A percentile compares a stretch with the other conserved stretches of the same genome.
Evolutionary conservation across 2,797 vertebrate genomes (phyloP).

Genomic region (Zalophus californianus): DNA sequence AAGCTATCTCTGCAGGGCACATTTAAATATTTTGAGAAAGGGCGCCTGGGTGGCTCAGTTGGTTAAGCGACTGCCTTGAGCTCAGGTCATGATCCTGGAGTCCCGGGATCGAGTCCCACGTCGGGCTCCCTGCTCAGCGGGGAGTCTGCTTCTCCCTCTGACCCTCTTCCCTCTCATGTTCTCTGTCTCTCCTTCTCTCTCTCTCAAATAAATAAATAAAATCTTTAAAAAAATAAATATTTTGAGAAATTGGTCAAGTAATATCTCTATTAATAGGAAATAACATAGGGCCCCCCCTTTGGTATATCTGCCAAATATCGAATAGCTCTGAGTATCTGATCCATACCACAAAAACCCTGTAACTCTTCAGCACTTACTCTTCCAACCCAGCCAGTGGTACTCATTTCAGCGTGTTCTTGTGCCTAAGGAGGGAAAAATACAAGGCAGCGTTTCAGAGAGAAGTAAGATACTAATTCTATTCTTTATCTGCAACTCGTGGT

Average conservation of each 20-base stretch:
- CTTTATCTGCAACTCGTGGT: neutral
- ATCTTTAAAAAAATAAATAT: neutral
- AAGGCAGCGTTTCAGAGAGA: conserved; percentile 71
- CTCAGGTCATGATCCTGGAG: no score
- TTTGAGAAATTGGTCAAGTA: neutral
- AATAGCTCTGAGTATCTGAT: neutral
- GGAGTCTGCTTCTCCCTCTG: no score
- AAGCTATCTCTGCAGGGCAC: neutral
- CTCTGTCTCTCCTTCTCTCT: no score
- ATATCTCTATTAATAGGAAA: neutral
- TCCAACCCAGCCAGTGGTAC: conserved; percentile 96
- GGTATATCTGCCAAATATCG: neutral
- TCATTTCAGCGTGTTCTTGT: conserved; percentile 89
- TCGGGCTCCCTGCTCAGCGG: no score
- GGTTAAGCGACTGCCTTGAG: no score
- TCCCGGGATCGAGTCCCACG: no score
- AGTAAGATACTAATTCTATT: neutral
- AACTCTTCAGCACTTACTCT: conserved; percentile 91
- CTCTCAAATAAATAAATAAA: no score
- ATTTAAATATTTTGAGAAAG: conserved; percentile 15
- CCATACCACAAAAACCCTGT: neutral
- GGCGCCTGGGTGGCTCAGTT: no score
- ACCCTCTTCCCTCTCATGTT: no score
- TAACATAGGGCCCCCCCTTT: neutral
- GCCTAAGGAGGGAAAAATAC: conserved; percentile 78